Percentiles rank a stretch among this genome's conserved stretches.
phyloP scores from a whole-genome alignment of 2,113 vertebrate species.

The Columbina picui region DNA sequence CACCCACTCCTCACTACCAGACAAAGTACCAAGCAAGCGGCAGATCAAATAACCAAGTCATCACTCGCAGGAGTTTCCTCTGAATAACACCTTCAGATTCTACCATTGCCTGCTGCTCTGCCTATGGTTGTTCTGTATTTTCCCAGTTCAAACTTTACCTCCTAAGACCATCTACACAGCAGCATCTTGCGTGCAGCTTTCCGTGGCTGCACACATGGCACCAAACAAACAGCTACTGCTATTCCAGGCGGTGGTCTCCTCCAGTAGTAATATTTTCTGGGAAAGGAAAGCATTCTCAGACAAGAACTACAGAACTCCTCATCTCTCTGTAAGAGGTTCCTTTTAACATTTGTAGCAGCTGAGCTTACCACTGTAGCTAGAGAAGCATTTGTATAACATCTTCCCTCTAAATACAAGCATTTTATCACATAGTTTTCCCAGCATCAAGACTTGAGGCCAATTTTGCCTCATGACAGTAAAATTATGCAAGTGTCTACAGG shows the following conservation, averaged over 20 bases:
- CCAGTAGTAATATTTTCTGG: not conserved
- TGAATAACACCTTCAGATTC: not conserved
- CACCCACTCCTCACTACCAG: not conserved
- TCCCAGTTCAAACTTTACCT: not conserved
- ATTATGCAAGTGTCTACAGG: not conserved
- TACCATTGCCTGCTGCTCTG: not conserved
- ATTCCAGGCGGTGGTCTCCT: not conserved
- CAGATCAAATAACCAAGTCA: not conserved
- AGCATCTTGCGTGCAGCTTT: not conserved
- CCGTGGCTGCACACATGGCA: rapidly evolving
- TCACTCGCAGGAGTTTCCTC: not conserved
- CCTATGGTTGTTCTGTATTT: not conserved
- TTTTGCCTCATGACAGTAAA: not conserved
- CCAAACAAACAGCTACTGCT: not conserved
- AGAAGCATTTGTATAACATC: not conserved
- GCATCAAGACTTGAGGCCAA: not conserved
- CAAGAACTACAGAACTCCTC: not conserved
- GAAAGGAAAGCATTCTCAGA: not conserved
- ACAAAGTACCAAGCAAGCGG: not conserved
- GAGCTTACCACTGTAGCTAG: not conserved
- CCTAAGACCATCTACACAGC: not conserved
- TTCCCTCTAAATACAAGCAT: not conserved
- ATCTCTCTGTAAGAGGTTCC: not conserved
- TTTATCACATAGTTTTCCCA: not conserved
- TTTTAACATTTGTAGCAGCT: not conserved